Conservation (phyloP, 2,113 vertebrate species). For the Prionailurus bengalensis region DNA sequence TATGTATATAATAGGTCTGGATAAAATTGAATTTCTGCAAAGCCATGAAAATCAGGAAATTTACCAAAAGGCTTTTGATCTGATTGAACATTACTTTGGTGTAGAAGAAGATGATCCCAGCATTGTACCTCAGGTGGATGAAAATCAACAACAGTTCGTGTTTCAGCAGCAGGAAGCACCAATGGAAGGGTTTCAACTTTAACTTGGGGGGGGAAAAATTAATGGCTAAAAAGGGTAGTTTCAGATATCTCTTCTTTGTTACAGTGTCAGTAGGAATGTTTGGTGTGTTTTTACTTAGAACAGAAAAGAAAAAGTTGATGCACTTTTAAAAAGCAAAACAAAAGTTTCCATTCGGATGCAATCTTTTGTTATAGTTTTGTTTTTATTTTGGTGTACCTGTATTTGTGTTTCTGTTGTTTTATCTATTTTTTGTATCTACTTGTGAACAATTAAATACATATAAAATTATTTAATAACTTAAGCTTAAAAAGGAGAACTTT, state of each 20-base stretch:
- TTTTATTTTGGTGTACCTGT: conserved; percentile 72
- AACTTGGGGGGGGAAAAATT: conserved; percentile 74
- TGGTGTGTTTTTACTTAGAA: conserved; percentile 79
- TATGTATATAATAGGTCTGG: conserved; percentile 89
- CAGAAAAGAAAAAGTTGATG: conserved; percentile 83
- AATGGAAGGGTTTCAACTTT: conserved; percentile 95
- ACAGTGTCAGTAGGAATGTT: conserved; percentile 74
- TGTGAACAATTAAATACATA: conserved; percentile 83
- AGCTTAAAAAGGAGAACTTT: conserved; percentile 81
- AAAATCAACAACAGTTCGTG: conserved; percentile 94
- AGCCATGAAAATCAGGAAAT: conserved; percentile 96
- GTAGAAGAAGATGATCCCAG: conserved; percentile 94
- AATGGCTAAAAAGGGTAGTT: conserved; percentile 52
- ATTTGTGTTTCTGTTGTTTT: conserved; percentile 84
- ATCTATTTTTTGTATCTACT: conserved; percentile 79
- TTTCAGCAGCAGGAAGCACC: conserved; percentile 95
- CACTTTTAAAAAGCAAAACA: conserved; percentile 82
- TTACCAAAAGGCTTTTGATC: conserved; percentile 95
- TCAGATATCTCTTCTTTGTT: conserved; percentile 70
- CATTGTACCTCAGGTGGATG: conserved; percentile 95
- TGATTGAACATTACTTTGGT: conserved; percentile 95
- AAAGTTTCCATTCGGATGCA: conserved; percentile 81
- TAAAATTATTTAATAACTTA: conserved; percentile 83
- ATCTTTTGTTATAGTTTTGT: conserved; percentile 70
- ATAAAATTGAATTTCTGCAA: conserved; percentile 96